Evolutionary conservation across 2,888 invertebrate genomes (phyloP), one percentile per base, ranked within the genome.

Genomic region (Leucozona laternaria): DNA sequence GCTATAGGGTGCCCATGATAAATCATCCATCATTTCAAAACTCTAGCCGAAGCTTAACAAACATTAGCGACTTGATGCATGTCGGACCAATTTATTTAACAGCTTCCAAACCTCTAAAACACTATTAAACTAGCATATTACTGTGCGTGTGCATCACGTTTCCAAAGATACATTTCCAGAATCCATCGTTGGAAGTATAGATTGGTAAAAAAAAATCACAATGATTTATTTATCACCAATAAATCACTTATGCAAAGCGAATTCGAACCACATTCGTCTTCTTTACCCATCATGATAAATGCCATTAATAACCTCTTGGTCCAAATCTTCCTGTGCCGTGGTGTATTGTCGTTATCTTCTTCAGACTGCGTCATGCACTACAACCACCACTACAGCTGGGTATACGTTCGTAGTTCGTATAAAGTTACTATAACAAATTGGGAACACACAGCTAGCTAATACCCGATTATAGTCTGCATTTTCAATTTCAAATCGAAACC

Each of bases 341-440:
- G n/a, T 31, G 50, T 20, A 58, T 34, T 20, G 22, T 60, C 53
- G 48, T 68, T 66, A 58, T 28, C 43, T 62, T 25, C 25, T 28
- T 43, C 43, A 58, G 28, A 22, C 25, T 15, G 20, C n/a, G 50
- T 22, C 45, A 45, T 43, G 50, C 34, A 60, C 6, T 11, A 28
- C 17, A 40, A 43, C 37, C 57, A 53, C 60, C 45, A 55, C 20
- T 48, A 40, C 17, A 62, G 60, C 34, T 55, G 58, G 34, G 28
- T 66, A 40, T 66, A 43, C 50, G 25, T 28, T 22, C 43, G 20
- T 68, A 83, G 25, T 28, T 22, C 43, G 20, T 68, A 83, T 83
- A 50, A 20, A 43, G 34, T 83, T 75, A 79, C 79, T 45, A n/a
- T n/a, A 75, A 62, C 79, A 70, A 70, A 79, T 83, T 79, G 79